Conservation (phyloP, 2,888 invertebrate species). For the Tetranychus truncatus region DNA sequence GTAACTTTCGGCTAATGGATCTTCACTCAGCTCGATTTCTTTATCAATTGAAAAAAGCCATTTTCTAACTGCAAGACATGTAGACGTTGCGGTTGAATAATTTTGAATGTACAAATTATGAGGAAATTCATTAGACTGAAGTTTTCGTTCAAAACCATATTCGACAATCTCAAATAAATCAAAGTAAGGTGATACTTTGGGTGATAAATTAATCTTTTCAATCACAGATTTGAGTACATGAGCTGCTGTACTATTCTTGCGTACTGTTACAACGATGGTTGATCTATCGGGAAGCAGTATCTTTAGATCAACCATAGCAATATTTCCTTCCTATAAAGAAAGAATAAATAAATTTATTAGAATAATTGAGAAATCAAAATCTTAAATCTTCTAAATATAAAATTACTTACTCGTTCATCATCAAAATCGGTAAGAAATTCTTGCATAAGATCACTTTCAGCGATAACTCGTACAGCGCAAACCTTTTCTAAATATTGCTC, state of each 20-base stretch:
- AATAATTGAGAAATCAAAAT: neutral
- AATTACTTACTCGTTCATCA: slow-evolving; percentile 31
- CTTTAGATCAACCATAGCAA: slow-evolving; percentile 43
- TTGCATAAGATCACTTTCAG: slow-evolving; percentile 89
- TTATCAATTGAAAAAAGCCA: slow-evolving; percentile 63
- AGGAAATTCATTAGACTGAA: slow-evolving; percentile 80
- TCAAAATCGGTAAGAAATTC: slow-evolving; percentile 87
- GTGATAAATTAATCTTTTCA: slow-evolving; percentile 60
- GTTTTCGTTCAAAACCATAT: slow-evolving; percentile 84
- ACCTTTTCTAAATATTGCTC: slow-evolving; percentile 97
- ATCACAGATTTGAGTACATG: slow-evolving; percentile 68
- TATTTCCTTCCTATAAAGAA: slow-evolving; percentile 30
- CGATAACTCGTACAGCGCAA: slow-evolving; percentile 90
- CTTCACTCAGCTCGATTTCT: slow-evolving; percentile 44
- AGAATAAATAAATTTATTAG: slow-evolving; percentile 6
- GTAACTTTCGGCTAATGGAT: slow-evolving; percentile 59
- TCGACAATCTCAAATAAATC: slow-evolving; percentile 93
- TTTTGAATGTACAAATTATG: slow-evolving; percentile 97
- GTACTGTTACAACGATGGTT: slow-evolving; percentile 67
- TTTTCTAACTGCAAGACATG: slow-evolving; percentile 69
- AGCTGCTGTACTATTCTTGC: slow-evolving; percentile 70
- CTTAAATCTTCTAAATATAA: neutral
- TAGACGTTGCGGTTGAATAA: slow-evolving; percentile 84
- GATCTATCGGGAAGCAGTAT: slow-evolving; percentile 73
- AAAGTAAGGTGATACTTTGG: slow-evolving; percentile 68